These are phyloP conservation scores for Micropoecilia bifurca DNA, from an alignment of 2,797 vertebrate species.

Conservation along the genomic window DNA sequence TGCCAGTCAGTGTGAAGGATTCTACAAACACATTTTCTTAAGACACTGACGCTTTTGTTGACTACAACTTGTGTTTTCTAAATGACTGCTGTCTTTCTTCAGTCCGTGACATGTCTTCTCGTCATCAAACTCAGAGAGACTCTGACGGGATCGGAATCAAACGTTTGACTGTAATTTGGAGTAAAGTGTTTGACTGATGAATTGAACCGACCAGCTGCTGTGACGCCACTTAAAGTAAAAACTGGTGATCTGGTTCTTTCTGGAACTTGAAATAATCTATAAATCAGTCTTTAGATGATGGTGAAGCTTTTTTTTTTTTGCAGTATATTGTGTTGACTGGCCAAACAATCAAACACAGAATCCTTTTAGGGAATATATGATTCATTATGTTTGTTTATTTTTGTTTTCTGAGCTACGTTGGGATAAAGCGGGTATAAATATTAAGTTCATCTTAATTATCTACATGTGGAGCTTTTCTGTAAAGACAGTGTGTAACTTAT, in stretches of 20 bases:
- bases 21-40: not conserved
- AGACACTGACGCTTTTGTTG: not conserved
- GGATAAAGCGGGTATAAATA: slow-evolving; percentile 60
- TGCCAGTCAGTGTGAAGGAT: not conserved
- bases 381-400: not conserved
- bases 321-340: slow-evolving; percentile 2
- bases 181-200: slow-evolving; percentile 11
- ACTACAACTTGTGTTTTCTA: slow-evolving; percentile 27
- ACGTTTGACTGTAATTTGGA: slow-evolving; percentile 12
- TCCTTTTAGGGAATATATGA: slow-evolving; percentile 4
- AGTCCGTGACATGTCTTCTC: not conserved
- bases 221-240: slow-evolving; percentile 3
- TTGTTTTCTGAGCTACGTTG: slow-evolving; percentile 22
- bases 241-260: not conserved
- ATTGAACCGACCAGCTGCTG: not conserved
- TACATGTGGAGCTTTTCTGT: slow-evolving; percentile 66
- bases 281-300: slow-evolving; percentile 24
- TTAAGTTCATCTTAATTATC: slow-evolving; percentile 55
- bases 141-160: slow-evolving; percentile 11
- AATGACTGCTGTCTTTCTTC: slow-evolving; percentile 30
- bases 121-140: not conserved
- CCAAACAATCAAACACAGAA: slow-evolving; percentile 8
- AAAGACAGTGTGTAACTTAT: slow-evolving; percentile 28
- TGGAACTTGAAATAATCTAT: slow-evolving; percentile 14
- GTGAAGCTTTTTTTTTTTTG: slow-evolving; percentile 12